phyloP scores from a whole-genome alignment of 2,888 invertebrate genomes.

The Acronicta leporina region DNA sequence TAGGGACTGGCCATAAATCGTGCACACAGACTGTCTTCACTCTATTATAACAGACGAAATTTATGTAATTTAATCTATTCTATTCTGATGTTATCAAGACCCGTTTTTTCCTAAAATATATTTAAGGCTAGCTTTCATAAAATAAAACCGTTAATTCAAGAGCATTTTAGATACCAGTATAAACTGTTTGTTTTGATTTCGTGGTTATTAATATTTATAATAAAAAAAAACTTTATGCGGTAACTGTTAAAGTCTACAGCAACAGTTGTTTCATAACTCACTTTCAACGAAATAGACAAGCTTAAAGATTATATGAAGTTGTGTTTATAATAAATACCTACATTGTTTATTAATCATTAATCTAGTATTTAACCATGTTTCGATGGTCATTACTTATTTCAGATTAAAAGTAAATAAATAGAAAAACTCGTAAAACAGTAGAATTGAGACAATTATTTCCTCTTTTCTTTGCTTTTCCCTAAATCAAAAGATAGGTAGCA shows the following conservation, averaged over 20 bases:
- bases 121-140: conserved; percentile 5
- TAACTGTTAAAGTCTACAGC: too few species aligned
- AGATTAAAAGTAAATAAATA: too few species aligned
- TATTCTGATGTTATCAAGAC: conserved; percentile 10
- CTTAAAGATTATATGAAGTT: too few species aligned
- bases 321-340: too few species aligned
- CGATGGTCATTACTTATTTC: too few species aligned
- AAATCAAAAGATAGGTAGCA: conserved; percentile 32
- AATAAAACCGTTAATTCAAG: conserved; percentile 6
- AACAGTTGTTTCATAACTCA: too few species aligned
- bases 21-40: conserved; percentile 14
- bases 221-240: background rate
- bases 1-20: conserved; percentile 25
- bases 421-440: conserved; percentile 19
- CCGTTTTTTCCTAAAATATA: conserved; percentile 5
- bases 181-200: too few species aligned
- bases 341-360: too few species aligned
- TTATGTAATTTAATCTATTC: conserved; percentile 16
- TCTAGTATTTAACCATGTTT: too few species aligned
- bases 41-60: conserved; percentile 30
- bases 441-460: conserved; percentile 27
- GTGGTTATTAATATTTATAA: background rate
- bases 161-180: background rate
- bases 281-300: too few species aligned
- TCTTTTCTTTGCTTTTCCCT: conserved; percentile 11